These are phyloP conservation scores for Momotus momota DNA, from an alignment of 2,797 vertebrate species.

Conservation along the genomic window DNA sequence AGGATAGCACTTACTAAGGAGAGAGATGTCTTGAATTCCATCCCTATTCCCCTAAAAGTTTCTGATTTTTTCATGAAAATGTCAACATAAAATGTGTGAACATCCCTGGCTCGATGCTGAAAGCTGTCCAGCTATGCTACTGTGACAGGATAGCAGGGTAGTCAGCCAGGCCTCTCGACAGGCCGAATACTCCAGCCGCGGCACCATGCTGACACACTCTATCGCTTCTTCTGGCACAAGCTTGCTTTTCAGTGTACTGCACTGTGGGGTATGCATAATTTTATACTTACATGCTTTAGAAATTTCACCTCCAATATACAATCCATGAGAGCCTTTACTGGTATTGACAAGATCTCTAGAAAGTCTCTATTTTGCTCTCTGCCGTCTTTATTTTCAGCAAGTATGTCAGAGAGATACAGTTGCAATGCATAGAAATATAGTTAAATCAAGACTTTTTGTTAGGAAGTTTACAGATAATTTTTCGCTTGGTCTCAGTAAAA, in stretches of 20 bases:
- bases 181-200: not conserved
- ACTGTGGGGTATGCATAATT: not conserved
- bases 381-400: not conserved
- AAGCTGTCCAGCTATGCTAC: conserved; percentile 52
- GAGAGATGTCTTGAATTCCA: not conserved
- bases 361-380: not conserved
- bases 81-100: not conserved
- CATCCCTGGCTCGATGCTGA: not conserved
- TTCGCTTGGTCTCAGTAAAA: not conserved
- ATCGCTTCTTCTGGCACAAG: conserved; percentile 34
- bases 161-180: not conserved
- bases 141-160: conserved; percentile 11
- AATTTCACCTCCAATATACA: not conserved
- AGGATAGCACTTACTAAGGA: not conserved
- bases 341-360: not conserved
- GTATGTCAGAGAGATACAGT: not conserved
- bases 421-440: not conserved
- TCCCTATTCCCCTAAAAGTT: not conserved
- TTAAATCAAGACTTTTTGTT: not conserved
- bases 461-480: not conserved
- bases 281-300: not conserved
- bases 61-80: conserved; percentile 51
- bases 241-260: conserved; percentile 27
- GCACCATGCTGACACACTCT: conserved; percentile 34
- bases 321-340: not conserved